These are phyloP conservation scores for Zaprionus lineosus DNA, from an alignment of 2,888 invertebrate species.

Conservation along the genomic window DNA sequence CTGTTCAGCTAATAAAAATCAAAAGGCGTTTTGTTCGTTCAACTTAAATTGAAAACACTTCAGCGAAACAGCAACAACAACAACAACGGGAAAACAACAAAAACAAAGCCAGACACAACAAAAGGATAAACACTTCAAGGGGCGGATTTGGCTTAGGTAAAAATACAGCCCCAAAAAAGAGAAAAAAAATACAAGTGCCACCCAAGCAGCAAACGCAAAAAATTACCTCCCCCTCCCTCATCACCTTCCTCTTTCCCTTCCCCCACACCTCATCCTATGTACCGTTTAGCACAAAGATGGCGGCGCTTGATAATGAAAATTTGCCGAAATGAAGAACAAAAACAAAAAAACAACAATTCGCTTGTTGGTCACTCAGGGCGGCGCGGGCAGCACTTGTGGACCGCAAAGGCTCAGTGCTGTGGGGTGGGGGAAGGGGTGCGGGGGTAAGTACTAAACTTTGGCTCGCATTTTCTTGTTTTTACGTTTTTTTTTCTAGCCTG, in stretches of 20 bases:
- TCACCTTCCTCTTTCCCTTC: background rate
- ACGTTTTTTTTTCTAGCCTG: conserved; percentile 1
- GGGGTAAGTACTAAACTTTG: conserved; percentile 27
- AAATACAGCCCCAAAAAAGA: conserved; percentile 40
- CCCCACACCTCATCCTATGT: conserved; percentile 3
- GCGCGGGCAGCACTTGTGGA: background rate
- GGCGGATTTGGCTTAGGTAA: conserved; percentile 77
- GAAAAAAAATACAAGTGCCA: conserved; percentile 13
- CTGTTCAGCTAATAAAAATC: conserved; percentile 73
- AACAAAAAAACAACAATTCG: conserved; percentile 14
- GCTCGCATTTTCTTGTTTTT: conserved; percentile 32
- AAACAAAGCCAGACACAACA: conserved; percentile 23
- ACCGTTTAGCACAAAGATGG: conserved; percentile 77
- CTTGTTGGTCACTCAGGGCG: conserved; percentile 12
- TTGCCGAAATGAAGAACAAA: conserved; percentile 58
- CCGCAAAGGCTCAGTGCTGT: background rate
- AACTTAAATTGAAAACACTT: conserved; percentile 83
- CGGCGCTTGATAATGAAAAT: conserved; percentile 73
- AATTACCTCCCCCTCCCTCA: background rate
- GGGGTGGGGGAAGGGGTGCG: background rate
- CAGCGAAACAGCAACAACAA: conserved; percentile 39
- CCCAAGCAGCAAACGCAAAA: background rate
- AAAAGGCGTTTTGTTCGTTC: conserved; percentile 81
- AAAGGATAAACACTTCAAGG: conserved; percentile 78
- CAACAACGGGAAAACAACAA: conserved; percentile 27